phyloP scores from a whole-genome alignment of 2,797 vertebrate genomes.

The Podarcis siculus region DNA sequence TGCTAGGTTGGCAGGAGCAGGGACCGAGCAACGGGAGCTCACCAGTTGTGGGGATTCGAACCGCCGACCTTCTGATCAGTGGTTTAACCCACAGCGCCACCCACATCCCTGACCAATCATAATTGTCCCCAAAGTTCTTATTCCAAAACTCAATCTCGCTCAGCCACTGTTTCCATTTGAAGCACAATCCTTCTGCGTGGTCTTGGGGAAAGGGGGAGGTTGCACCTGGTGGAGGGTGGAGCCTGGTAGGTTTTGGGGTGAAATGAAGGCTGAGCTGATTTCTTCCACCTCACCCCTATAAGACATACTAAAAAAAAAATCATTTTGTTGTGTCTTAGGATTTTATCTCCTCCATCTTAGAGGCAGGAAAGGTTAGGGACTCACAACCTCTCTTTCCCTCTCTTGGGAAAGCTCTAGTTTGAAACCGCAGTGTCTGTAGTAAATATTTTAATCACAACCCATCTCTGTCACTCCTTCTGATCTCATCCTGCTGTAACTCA shows the following conservation, averaged over 20 bases:
- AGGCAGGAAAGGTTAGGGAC: conserved; percentile 26
- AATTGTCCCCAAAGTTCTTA: background rate
- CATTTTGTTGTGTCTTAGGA: background rate
- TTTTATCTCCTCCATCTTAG: conserved; percentile 63
- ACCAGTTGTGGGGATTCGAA: too few relatives aligned
- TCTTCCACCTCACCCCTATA: background rate
- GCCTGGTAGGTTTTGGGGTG: background rate
- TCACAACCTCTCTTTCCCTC: conserved; percentile 12
- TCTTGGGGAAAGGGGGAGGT: background rate
- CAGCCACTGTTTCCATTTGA: background rate
- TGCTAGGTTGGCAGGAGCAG: too few relatives aligned
- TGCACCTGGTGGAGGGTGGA: background rate
- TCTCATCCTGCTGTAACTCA: conserved; percentile 49
- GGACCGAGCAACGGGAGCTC: too few relatives aligned
- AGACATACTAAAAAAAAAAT: background rate
- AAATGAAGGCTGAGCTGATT: background rate
- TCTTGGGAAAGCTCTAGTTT: conserved; percentile 28
- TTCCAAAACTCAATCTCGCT: background rate
- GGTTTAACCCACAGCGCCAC: too few relatives aligned
- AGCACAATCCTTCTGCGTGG: background rate
- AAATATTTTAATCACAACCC: conserved; percentile 26
- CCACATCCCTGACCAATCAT: too few relatives aligned
- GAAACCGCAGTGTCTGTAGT: conserved; percentile 52
- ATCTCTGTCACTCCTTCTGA: conserved; percentile 32
- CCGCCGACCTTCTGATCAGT: too few relatives aligned